Evolutionary conservation across 2,797 vertebrate genomes (phyloP), one percentile per base, ranked within the genome.

Genomic region (Oreochromis mossambicus): DNA sequence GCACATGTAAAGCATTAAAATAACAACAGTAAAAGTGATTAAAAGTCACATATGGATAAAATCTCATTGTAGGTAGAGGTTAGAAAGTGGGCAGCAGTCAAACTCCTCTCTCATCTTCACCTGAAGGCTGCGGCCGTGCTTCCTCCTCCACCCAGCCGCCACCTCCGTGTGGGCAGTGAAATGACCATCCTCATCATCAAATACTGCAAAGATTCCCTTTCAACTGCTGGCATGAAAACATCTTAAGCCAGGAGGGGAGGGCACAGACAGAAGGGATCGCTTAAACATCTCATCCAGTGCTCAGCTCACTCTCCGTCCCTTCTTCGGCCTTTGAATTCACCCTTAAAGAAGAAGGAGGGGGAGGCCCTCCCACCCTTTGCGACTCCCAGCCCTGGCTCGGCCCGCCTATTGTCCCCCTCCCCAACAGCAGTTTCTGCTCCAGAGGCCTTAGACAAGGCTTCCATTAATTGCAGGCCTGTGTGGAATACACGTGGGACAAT

Each of bases 381-480:
- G 95, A 94, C 96, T 96, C 96, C 96, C 86, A 92, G 89, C 89
- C 87, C 90, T 24, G 38, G 87, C 88, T 94, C 93, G 88, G 84
- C 87, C 87, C 86, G 86, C 89, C 93, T 93, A 95, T 95, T 95
- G 95, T 94, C 91, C 93, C 93, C 94, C 93, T 94, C 95, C 95
- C 93, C 66, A 93, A 95, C 97, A 96, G 97, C 97, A 97, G 97
- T 99, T 97, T 98, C 98, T 98, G 97, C 97, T 97, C 97, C 97
- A 96, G 95, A 93, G 94, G 96, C 93, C 96, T 96, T 83, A 96
- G 97, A 99, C 98, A 98, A 99, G 97, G 97, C 95, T 95, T 96
- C 97, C 97, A 98, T 99, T 98, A 99, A 99, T 98, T 98, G 97
- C 87, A 32, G 95, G 96, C 96, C 97, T 92, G 96, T 91, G 94